phyloP scores from a whole-genome alignment of 2,113 vertebrate species.

The Saccopteryx bilineata region DNA sequence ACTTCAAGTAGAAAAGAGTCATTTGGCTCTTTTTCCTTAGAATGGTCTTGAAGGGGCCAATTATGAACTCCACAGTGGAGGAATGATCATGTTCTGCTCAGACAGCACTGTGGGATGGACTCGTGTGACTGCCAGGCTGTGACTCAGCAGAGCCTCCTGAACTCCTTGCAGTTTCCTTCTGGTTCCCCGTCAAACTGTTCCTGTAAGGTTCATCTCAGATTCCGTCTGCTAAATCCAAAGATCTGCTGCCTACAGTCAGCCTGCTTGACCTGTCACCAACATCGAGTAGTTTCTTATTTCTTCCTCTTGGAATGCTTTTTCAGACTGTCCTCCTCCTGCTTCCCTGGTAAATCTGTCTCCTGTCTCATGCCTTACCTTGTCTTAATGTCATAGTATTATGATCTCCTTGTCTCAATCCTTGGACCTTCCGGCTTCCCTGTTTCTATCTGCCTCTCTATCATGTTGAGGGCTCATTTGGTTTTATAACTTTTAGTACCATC shows the following conservation, averaged over 20 bases:
- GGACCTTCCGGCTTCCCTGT: neutral
- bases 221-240: neutral
- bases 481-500: neutral
- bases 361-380: neutral
- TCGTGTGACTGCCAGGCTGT: neutral
- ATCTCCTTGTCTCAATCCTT: neutral
- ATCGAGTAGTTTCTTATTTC: neutral
- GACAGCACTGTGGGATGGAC: neutral
- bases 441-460: neutral
- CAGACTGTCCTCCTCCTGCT: neutral
- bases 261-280: too few species aligned
- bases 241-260: neutral
- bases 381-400: neutral
- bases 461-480: neutral
- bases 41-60: slow-evolving; percentile 52
- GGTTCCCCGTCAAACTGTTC: neutral
- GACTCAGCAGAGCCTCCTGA: neutral
- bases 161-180: neutral
- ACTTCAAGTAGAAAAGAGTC: slow-evolving; percentile 51
- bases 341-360: neutral
- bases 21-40: slow-evolving; percentile 27
- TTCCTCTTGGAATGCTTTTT: neutral
- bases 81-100: neutral
- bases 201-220: neutral
- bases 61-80: neutral